Percentiles rank a stretch among this genome's conserved stretches.
These are phyloP conservation scores for Zaprionus nigranus DNA, from an alignment of 1,140 invertebrate species.

Conservation along the genomic window DNA sequence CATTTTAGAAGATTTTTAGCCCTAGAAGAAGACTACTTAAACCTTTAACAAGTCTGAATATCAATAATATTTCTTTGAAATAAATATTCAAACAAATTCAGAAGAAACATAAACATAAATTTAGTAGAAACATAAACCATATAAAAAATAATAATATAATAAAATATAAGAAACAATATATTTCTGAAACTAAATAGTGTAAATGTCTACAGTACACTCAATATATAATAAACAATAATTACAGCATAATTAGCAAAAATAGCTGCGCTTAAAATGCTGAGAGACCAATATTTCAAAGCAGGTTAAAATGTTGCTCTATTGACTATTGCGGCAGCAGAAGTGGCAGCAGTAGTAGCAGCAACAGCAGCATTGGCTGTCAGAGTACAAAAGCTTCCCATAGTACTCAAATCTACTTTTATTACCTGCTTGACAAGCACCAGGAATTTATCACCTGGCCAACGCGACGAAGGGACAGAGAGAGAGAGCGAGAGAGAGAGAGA, in stretches of 20 bases:
- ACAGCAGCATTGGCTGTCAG: background rate
- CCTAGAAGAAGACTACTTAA: no score
- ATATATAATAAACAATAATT: background rate
- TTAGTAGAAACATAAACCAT: no score
- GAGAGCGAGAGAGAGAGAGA: background rate
- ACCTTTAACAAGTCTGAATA: no score
- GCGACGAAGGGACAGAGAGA: slow-evolving; percentile 27
- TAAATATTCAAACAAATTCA: background rate
- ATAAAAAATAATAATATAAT: no score
- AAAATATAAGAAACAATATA: background rate
- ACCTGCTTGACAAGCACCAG: slow-evolving; percentile 53
- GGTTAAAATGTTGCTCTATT: slow-evolving; percentile 8
- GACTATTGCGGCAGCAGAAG: background rate
- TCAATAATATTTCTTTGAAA: no score
- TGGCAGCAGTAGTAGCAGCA: background rate
- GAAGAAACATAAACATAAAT: no score
- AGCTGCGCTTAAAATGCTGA: background rate
- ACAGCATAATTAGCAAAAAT: background rate
- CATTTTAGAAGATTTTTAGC: no score
- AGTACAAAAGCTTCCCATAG: slow-evolving; percentile 34
- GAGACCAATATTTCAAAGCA: background rate
- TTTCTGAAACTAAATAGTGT: fast-evolving
- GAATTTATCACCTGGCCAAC: slow-evolving; percentile 69
- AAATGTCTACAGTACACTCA: background rate
- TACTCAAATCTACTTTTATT: slow-evolving; percentile 47